Evolutionary conservation across 2,797 vertebrate genomes (phyloP), one percentile per base, ranked within the genome.

Genomic region (Onychomys arenicola): DNA sequence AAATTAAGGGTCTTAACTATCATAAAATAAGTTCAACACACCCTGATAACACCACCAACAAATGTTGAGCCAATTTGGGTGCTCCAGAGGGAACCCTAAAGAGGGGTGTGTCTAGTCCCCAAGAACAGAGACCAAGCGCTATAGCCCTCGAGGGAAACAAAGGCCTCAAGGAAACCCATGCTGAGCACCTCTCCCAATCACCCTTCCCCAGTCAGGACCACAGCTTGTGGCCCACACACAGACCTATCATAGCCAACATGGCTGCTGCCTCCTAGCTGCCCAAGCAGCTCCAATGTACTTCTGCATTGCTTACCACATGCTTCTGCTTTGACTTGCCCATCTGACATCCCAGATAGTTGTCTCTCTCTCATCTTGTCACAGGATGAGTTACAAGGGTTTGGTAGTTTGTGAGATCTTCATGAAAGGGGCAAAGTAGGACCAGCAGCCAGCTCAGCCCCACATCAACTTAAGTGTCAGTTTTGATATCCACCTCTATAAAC

Each of bases 91-190:
- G 71, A 65, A 57, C 29, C 27, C n/a, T 19, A 11, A 67, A 19
- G 32, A 61, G 14, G 5, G n/a, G 6, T 8, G 4, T 6, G 16
- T 27, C 57, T 21, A 37, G 80, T 78, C 25, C 11, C 37, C 14
- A 37, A 1, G 65, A 32, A 52, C 34, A 34, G 5, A 1, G n/a
- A 6, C 34, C 16, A 23, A 0, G 0, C 61, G 9, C 40, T 69
- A 55, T 0, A 0, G 0, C 23, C 57, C 78, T 6, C 0, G 0
- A 2, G 46, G 75, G 43, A 13, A 23, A 14, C 1, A 55, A 71
- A 0, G n/a, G 77, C 49, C 93, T 34, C 46, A 1, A 8, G 0
- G 32, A 57, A 78, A 65, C 52, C 52, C n/a, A 6, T 19, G 32
- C 14, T 43, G 13, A 11, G 32, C 37, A 25, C n/a, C 37, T n/a